Base-by-base conservation (phyloP, 1,140 invertebrate genomes). In the Cydia fagiglandana region DNA sequence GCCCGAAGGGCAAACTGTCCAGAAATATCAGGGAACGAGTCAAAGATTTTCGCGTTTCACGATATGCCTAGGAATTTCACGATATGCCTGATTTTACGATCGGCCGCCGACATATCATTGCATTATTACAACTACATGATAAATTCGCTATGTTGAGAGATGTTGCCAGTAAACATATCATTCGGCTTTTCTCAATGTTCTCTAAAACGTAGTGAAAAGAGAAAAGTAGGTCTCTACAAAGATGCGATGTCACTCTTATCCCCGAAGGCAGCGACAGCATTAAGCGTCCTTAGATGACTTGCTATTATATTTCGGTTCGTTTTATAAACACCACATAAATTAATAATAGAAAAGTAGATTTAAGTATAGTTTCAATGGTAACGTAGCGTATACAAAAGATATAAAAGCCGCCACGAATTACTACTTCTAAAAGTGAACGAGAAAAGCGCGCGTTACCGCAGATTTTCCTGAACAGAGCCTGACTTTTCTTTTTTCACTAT, bases 161-260 rank as follows among this genome's bases (percentile, higher is more conserved):
- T 89, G 86, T 88, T 89, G 91, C 89, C 91, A 87, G 85, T 88
- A 91, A 92, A 92, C 91, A 92, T 92, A 92, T 92, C 82, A 84
- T 89, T 92, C 88, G 89, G 91, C 91, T 80, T 85, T 92, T 92
- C 89, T 92, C 90, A 89, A 84, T 86, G 77, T 85, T 89, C 80
- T 77, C 79, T 88, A 86, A 84, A 86, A 75, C 24, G 38, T 17
- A n/a, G 9, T 70, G 28, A 70, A 38, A 70, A 38, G 2, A 45
- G 28, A 70, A 45, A 34, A 17, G 66, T 70, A 70, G 6, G 34
- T 68, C 7, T 68, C 17, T 28, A 47, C 64, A 68, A 15, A 53
- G n/a, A 56, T 1, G n/a, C n/a, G n/a, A n/a, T n/a, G n/a, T n/a
- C n/a, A n/a, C n/a, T n/a, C n/a, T n/a, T n/a, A n/a, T n/a, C n/a